These are phyloP conservation scores for Crematogaster levior DNA, from an alignment of 2,888 invertebrate species.

Conservation along the genomic window DNA sequence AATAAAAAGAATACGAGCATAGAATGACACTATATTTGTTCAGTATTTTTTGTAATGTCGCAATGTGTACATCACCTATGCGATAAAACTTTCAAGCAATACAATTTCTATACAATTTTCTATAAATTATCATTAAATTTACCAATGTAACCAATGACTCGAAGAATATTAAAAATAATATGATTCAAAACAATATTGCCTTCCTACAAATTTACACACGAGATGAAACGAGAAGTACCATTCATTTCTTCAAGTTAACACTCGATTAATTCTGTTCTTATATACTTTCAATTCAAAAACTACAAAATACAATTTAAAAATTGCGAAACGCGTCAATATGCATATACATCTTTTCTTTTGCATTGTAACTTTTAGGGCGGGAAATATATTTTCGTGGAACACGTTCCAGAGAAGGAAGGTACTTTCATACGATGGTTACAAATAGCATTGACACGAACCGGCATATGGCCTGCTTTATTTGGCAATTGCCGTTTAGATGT, in stretches of 20 bases:
- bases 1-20: background rate
- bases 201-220: no score
- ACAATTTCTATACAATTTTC: no score
- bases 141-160: background rate
- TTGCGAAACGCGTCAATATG: background rate
- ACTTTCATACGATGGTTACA: constrained; percentile 77
- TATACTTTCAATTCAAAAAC: background rate
- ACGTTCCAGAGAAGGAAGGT: constrained; percentile 75
- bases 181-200: background rate
- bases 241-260: background rate
- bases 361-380: constrained; percentile 76
- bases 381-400: constrained; percentile 81
- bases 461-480: constrained; percentile 81
- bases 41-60: no score
- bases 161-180: background rate
- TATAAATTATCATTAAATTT: background rate
- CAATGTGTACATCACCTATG: no score
- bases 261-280: background rate
- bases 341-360: background rate
- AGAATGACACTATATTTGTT: background rate
- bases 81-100: no score
- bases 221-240: no score
- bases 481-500: constrained; percentile 79
- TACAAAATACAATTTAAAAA: background rate
- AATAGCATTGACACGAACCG: constrained; percentile 75